These are phyloP conservation scores for Piezodorus guildinii DNA, from an alignment of 1,140 invertebrate species.

Conservation along the genomic window DNA sequence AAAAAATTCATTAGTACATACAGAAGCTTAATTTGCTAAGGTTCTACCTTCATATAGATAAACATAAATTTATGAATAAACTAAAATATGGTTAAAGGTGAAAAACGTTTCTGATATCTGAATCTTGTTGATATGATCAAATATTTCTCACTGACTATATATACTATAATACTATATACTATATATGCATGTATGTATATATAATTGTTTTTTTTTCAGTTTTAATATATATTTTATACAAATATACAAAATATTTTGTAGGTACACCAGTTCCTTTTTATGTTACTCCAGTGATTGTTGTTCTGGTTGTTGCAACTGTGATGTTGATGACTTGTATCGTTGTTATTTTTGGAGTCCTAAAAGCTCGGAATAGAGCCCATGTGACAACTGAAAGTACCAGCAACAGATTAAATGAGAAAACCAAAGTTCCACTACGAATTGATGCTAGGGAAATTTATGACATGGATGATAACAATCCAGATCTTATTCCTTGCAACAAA, in stretches of 20 bases:
- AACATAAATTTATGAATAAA: no score
- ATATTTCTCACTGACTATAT: no score
- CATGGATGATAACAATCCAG: constrained; percentile 69
- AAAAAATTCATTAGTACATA: no score
- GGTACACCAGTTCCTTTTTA: constrained; percentile 49
- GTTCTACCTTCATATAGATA: no score
- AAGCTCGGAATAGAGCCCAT: constrained; percentile 44
- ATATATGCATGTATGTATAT: no score
- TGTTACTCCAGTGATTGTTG: constrained; percentile 60
- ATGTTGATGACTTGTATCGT: constrained; percentile 61
- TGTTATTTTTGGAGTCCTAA: constrained; percentile 55
- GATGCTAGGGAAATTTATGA: constrained; percentile 57
- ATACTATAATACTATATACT: no score
- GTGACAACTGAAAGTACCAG: constrained; percentile 39
- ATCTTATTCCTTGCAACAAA: constrained; percentile 76
- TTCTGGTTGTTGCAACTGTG: constrained; percentile 57
- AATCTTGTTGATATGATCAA: no score
- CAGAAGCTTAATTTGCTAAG: no score
- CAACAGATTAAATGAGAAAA: constrained; percentile 54
- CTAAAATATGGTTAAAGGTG: no score
- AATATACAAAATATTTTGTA: constrained; percentile 29
- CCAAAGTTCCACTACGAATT: constrained; percentile 44
- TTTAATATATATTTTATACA: no score
- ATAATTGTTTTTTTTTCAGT: no score
- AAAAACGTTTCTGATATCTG: no score